Conservation (phyloP, 1,140 invertebrate genomes). For the Galleria mellonella region DNA sequence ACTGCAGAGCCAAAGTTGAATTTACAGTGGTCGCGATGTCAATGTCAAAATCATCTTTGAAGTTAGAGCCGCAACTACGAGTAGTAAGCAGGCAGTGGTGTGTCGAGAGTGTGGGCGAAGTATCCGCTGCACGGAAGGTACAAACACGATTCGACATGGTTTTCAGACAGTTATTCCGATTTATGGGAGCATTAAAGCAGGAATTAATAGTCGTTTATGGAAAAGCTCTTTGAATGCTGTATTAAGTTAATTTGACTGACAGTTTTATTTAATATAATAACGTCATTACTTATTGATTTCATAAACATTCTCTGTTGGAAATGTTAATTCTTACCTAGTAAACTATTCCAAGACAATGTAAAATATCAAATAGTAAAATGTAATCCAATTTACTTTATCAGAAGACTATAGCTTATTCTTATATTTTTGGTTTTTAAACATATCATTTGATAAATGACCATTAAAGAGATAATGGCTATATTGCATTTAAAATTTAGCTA, state of each 20-base stretch:
- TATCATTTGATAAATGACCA: too few relatives aligned
- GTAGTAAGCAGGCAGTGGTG: constrained; percentile 33
- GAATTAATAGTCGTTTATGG: neutral
- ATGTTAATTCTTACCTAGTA: too few relatives aligned
- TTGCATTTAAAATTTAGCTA: too few relatives aligned
- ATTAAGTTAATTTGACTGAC: neutral
- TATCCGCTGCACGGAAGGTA: constrained; percentile 16
- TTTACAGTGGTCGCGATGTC: constrained; percentile 8
- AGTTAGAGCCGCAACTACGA: constrained; percentile 24
- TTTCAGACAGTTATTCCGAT: constrained; percentile 17
- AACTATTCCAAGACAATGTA: too few relatives aligned
- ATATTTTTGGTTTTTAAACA: too few relatives aligned
- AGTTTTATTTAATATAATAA: too few relatives aligned
- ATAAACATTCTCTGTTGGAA: too few relatives aligned
- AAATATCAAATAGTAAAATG: too few relatives aligned
- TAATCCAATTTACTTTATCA: too few relatives aligned
- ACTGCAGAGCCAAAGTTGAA: constrained; percentile 17
- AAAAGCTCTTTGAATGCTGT: neutral
- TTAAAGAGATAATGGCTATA: too few relatives aligned
- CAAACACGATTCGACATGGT: constrained; percentile 16
- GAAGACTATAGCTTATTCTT: too few relatives aligned
- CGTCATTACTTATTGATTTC: too few relatives aligned
- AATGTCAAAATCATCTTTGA: constrained; percentile 25
- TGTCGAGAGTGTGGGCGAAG: constrained; percentile 31
- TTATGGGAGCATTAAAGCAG: constrained; percentile 14